Percentiles rank a stretch among this genome's conserved stretches.
Evolutionary conservation across 2,888 invertebrate genomes (phyloP).

Genomic region (Mechanitis messenoides): DNA sequence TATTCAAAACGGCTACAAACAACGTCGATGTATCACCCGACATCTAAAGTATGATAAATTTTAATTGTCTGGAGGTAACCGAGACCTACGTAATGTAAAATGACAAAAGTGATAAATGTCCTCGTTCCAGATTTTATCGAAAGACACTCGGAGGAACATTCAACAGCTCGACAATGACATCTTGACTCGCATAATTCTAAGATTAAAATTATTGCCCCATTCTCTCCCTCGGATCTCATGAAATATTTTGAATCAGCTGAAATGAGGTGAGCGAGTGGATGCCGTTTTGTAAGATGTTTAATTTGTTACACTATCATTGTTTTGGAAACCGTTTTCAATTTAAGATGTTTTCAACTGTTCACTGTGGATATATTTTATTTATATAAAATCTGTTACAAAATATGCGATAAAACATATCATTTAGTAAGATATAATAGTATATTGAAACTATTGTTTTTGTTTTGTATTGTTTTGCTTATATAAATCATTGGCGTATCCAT

Average conservation of each 20-base stretch:
- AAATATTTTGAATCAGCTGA: constrained; percentile 23
- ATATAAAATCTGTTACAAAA: no score
- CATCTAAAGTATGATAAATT: no score
- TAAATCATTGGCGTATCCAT: no score
- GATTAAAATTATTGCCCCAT: constrained; percentile 35
- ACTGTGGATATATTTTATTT: no score
- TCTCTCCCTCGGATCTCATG: constrained; percentile 27
- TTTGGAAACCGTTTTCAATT: neutral
- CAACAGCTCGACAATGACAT: constrained; percentile 27
- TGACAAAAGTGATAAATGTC: constrained; percentile 28
- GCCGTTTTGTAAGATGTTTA: constrained; percentile 12
- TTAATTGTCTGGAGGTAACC: no score
- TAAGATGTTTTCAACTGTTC: neutral
- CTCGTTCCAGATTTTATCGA: constrained; percentile 27
- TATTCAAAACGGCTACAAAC: no score
- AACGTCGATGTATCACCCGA: no score
- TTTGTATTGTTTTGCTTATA: no score
- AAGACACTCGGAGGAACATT: constrained; percentile 25
- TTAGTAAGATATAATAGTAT: no score
- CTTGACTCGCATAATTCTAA: constrained; percentile 31
- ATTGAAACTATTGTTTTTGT: no score
- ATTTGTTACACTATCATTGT: constrained; percentile 14
- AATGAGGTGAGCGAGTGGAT: constrained; percentile 24
- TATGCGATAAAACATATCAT: no score
- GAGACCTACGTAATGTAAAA: constrained; percentile 14